Evolutionary conservation across 2,113 vertebrate species (phyloP), one percentile per base, ranked within the genome.

Genomic region (Columbina picui): DNA sequence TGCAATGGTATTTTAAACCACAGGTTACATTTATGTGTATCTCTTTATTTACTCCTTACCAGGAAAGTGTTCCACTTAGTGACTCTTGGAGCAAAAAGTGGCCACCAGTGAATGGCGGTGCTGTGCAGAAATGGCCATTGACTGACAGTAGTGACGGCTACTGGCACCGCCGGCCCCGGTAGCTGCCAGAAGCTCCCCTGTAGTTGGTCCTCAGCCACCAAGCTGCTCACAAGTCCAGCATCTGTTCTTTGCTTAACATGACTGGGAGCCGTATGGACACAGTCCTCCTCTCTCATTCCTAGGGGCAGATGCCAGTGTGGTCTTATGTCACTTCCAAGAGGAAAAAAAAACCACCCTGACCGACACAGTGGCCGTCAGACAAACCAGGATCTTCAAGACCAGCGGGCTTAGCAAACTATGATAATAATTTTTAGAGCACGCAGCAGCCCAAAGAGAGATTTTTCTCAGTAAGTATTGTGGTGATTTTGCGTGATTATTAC

Each of bases 221-320:
- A 96, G 85, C 91, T 97, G 92, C 93, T 97, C 93, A 84, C 90
- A 78, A 96, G 93, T 92, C 94, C 96, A 97, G 97, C 92, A 97
- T 94, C 94, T 97, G 96, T 89, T 97, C 92, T 96, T 95, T 93
- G 92, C 95, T 95, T 96, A 94, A 95, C 91, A 74, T 87, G 90
- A 94, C 92, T 94, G 94, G 89, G 87, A 96, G 88, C 84, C 87
- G 94, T 95, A 94, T 92, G 94, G 95, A 93, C 93, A 94, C 74
- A 74, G 82, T 71, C 88, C 85, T 97, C 87, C 91, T 95, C 89
- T 89, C 93, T 96, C 92, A 88, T 93, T 94, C 94, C 93, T 96
- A 70, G 80, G 93, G 80, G 87, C 79, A 96, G 90, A 96, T 90
- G 96, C 95, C 97, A 95, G 71, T 34, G 2, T 82, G 95, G 81